These are phyloP conservation scores for Cossypha heuglini DNA, from an alignment of 2,797 vertebrate species.

Conservation along the genomic window DNA sequence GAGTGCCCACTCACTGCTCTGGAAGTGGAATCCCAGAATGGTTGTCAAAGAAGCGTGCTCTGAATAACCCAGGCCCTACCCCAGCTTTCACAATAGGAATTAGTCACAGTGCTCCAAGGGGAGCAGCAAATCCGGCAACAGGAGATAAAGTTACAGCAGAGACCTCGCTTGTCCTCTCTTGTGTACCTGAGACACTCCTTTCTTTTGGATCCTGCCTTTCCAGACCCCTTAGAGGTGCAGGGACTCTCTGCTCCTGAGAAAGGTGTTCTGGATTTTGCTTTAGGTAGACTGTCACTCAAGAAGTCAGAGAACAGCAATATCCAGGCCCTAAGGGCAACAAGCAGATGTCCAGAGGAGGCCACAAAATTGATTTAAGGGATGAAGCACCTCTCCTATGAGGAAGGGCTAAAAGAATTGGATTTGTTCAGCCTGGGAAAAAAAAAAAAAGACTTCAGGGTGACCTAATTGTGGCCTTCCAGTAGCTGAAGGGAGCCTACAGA, in stretches of 20 bases:
- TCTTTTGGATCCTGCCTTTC: not conserved
- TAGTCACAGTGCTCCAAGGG: not conserved
- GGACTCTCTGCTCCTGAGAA: not conserved
- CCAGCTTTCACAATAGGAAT: slow-evolving; percentile 22
- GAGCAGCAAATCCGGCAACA: not conserved
- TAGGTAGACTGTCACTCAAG: not conserved
- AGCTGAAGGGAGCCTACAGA: not conserved
- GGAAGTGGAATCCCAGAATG: not conserved
- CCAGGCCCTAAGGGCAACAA: not conserved
- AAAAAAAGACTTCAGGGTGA: not conserved
- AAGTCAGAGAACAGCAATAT: not conserved
- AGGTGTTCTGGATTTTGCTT: not conserved
- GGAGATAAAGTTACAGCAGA: not conserved
- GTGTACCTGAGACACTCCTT: not conserved
- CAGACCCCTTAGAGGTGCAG: not conserved
- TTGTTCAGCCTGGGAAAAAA: not conserved
- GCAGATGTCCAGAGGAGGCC: not conserved
- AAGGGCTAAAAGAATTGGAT: not conserved
- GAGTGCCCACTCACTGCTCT: not conserved
- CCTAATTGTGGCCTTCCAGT: not conserved
- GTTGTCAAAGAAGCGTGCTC: not conserved
- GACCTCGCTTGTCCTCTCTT: not conserved
- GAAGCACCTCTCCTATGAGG: not conserved
- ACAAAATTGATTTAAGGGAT: not conserved
- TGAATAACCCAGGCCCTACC: not conserved